Conservation (phyloP, 37 sponge, comb jelly and placozoan species). For the Aplysina aerophoba region DNA sequence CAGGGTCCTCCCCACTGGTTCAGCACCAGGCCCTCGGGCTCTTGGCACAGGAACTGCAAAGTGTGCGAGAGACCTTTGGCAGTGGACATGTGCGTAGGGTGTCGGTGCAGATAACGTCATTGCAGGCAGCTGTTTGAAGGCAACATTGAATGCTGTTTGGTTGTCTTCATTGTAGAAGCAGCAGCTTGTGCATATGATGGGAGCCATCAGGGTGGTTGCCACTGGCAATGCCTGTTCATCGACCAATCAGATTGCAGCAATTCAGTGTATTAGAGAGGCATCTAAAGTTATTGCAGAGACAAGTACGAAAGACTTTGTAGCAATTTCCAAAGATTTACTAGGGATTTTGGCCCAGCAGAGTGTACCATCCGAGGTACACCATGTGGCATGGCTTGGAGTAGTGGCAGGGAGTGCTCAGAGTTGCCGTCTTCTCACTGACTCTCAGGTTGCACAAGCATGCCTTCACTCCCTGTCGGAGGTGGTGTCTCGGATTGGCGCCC, state of each 20-base stretch:
- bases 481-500: constrained; percentile 38
- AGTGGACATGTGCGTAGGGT: constrained; percentile 39
- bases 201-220: background rate
- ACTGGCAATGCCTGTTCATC: background rate
- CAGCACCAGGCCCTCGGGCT: constrained; percentile 56
- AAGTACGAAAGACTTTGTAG: background rate
- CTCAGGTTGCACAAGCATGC: background rate
- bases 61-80: background rate
- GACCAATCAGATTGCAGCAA: constrained; percentile 26
- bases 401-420: too few relatives aligned
- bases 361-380: background rate
- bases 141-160: background rate
- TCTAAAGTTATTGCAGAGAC: background rate
- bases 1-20: constrained; percentile 3
- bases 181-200: background rate
- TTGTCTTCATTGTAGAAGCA: background rate
- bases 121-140: too few relatives aligned
- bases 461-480: constrained; percentile 55
- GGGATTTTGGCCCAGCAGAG: constrained; percentile 22
- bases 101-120: too few relatives aligned
- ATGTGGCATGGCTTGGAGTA: too few relatives aligned
- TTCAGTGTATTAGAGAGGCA: background rate
- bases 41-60: constrained; percentile 36
- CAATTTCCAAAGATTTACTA: background rate
- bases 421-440: too few relatives aligned